Percentiles rank a stretch among this genome's conserved stretches.
Conservation (phyloP, 1,140 invertebrate species). For the Pseudomyrmex concolor region DNA sequence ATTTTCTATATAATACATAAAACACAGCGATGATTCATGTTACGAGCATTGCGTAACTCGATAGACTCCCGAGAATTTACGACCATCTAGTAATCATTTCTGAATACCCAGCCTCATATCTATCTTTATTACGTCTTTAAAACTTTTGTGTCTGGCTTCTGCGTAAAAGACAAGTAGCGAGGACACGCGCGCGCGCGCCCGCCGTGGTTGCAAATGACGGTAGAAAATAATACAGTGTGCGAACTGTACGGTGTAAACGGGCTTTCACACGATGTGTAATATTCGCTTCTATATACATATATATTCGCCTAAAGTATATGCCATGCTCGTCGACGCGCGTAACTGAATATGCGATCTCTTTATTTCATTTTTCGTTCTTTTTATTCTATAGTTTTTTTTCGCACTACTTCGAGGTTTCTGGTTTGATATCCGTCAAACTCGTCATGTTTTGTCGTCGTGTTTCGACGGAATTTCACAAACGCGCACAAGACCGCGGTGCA, state of each 20-base stretch:
- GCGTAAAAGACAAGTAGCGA: neutral
- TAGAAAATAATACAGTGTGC: slow-evolving; percentile 27
- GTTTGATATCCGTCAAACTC: slow-evolving; percentile 11
- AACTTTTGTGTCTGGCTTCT: neutral
- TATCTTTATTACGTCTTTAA: slow-evolving; percentile 2
- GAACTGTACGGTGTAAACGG: neutral
- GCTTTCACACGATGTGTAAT: neutral
- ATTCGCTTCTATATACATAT: neutral
- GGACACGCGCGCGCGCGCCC: neutral
- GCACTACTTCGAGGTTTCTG: slow-evolving; percentile 27
- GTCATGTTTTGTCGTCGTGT: slow-evolving; percentile 32
- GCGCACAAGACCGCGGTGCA: neutral
- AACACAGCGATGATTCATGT: slow-evolving; percentile 29
- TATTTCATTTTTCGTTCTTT: slow-evolving; percentile 5
- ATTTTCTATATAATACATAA: slow-evolving; percentile 31
- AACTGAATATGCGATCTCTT: slow-evolving; percentile 3
- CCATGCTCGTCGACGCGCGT: neutral
- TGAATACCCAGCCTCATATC: neutral
- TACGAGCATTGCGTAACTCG: slow-evolving; percentile 20
- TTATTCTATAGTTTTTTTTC: neutral
- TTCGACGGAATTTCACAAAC: neutral
- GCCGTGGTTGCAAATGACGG: neutral
- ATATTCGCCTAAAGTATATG: neutral
- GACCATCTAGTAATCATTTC: slow-evolving; percentile 22
- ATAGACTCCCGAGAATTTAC: slow-evolving; percentile 30